These are phyloP conservation scores for Conus canariensis DNA, from an alignment of 2,888 invertebrate species.

Conservation along the genomic window DNA sequence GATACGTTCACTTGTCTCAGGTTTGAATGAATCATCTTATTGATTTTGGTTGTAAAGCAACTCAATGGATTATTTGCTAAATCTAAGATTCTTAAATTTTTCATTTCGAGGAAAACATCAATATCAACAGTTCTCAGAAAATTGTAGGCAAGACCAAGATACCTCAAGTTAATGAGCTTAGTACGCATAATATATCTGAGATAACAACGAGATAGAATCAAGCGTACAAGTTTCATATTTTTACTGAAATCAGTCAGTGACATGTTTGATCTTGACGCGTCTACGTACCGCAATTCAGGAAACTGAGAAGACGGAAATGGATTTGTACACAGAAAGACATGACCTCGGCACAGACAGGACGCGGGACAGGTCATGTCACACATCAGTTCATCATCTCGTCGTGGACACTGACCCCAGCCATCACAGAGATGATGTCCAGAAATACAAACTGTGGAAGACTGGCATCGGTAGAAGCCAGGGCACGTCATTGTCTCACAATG, in stretches of 20 bases:
- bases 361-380: conserved; percentile 1
- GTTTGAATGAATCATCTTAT: background rate
- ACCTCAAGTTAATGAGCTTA: background rate
- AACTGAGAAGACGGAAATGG: background rate
- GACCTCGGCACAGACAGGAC: background rate
- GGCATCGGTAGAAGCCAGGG: background rate
- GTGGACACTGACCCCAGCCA: background rate
- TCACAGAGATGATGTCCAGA: background rate
- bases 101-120: background rate
- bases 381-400: background rate
- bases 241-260: background rate
- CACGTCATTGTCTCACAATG: background rate
- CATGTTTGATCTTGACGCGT: background rate
- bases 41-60: background rate
- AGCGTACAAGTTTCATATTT: background rate
- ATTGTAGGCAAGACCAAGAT: background rate
- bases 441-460: background rate
- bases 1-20: background rate
- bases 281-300: background rate
- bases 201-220: background rate
- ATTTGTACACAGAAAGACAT: background rate
- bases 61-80: background rate
- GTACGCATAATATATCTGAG: background rate
- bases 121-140: background rate
- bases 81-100: background rate